These are phyloP conservation scores for Bicyclus anynana DNA, from an alignment of 1,140 invertebrate genomes.

Conservation along the genomic window DNA sequence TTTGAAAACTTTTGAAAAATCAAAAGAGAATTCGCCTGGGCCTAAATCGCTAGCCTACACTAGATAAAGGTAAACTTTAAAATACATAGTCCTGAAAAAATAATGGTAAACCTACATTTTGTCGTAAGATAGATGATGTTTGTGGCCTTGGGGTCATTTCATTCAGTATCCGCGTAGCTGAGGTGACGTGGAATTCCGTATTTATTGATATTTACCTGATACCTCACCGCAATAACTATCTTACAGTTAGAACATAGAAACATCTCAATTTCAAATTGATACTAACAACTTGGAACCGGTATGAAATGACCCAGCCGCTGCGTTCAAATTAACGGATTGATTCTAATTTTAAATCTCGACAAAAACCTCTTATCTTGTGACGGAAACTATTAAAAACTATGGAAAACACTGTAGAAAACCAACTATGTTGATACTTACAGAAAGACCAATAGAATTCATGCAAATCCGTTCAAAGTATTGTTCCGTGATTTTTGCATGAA, in stretches of 20 bases:
- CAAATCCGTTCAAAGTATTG: constrained; percentile 46
- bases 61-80: too few species aligned
- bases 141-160: constrained; percentile 23
- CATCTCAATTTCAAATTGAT: constrained; percentile 10
- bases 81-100: not conserved
- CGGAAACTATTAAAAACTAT: not conserved
- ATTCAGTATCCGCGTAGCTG: constrained; percentile 14
- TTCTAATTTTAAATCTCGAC: not conserved
- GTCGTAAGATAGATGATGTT: constrained; percentile 13
- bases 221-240: not conserved
- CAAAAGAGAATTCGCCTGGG: too few species aligned
- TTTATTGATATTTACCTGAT: not conserved
- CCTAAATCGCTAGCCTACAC: too few species aligned
- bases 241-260: not conserved
- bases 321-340: constrained; percentile 18
- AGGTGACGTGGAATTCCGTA: constrained; percentile 17
- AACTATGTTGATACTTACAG: constrained; percentile 41
- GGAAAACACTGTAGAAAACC: constrained; percentile 43
- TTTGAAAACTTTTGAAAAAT: too few species aligned
- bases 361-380: not conserved
- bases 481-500: constrained; percentile 39
- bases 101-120: constrained; percentile 1
- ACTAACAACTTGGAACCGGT: constrained; percentile 13
- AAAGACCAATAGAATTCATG: constrained; percentile 38
- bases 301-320: constrained; percentile 5